Percentiles rank a stretch among this genome's conserved stretches.
Conservation (phyloP, 1,140 invertebrate genomes). For the Rhysida immarginata region DNA sequence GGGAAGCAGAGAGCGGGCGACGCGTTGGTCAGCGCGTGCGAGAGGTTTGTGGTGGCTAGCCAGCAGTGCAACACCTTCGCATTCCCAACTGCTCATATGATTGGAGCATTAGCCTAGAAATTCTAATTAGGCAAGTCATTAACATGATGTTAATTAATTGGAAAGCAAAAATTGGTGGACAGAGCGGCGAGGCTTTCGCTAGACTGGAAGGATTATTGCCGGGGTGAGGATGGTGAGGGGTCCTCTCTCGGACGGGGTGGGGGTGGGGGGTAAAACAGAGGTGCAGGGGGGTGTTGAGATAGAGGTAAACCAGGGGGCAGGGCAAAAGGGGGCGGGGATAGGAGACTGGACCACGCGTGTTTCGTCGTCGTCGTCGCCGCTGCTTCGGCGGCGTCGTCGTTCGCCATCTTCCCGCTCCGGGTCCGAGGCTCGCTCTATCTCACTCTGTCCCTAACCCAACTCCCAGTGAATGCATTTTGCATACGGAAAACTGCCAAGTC, state of each 20-base stretch:
- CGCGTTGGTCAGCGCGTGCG: not conserved
- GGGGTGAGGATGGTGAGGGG: not conserved
- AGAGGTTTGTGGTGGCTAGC: not conserved
- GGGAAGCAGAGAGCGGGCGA: not conserved
- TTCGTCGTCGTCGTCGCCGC: not conserved
- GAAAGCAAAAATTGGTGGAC: not conserved
- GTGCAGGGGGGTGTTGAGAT: not conserved
- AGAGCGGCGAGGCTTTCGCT: not conserved
- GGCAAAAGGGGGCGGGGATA: not conserved
- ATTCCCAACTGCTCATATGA: not conserved
- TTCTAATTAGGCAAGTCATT: conserved; percentile 9
- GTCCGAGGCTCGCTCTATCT: not conserved
- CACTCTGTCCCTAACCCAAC: not conserved
- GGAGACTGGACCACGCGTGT: not conserved
- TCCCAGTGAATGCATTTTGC: conserved; percentile 4
- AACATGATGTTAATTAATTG: conserved; percentile 9
- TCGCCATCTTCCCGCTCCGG: not conserved
- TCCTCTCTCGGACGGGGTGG: not conserved
- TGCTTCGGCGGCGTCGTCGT: not conserved
- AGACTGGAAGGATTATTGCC: not conserved
- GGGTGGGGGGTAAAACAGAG: not conserved
- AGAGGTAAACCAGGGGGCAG: not conserved
- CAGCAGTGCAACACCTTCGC: not conserved
- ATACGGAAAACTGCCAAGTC: not conserved
- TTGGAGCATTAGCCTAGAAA: conserved; percentile 7